Base-by-base conservation (phyloP, 2,888 invertebrate genomes). In the Amiota mariae region DNA sequence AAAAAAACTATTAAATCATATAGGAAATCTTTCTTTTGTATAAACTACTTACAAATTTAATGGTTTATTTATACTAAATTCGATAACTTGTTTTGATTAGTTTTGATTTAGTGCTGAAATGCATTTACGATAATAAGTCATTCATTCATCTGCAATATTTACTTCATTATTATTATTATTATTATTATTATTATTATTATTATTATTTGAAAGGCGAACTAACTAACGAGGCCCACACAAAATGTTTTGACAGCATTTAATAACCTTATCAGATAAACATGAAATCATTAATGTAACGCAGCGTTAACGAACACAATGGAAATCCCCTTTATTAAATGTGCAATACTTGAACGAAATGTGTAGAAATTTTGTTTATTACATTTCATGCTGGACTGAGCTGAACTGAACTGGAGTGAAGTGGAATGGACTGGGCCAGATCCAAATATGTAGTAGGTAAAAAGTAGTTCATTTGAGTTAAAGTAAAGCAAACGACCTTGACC, bases 401-500 rank as follows among this genome's bases (percentile, higher is more conserved):
- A 11, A 18, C 24, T 24, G 24, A n/a, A n/a, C n/a, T 36, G 36
- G 6, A 36, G 36, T 36, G 36, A 36, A 36, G 36, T 36, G 36
- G 8, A 36, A 0, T 36, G 54, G 20, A 11, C 59, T 59, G 59
- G 20, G 11, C 59, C 48, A 66, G 36, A 66, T 48, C 48, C 48
- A 47, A 48, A 66, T 48, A 9, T 36, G 2, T 36, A 36, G 36
- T 36, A 0, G 36, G 36, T 36, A 36, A 49, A 66, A 66, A 66
- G 48, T 66, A 48, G 66, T 48, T 48, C 66, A 48, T 15, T 11
- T 15, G 15, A 36, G 48, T 49, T 59, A 15, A 59, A 20, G 20
- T 11, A 36, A 36, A 36, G 20, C 20, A 59, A 71, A 72, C 80
- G 85, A 83, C 83, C 83, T 84, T 84, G 83, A 83, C 86, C 83